Evolutionary conservation across 2,888 invertebrate species (phyloP), one percentile per base, ranked within the genome.

Genomic region (Polietes domitor): DNA sequence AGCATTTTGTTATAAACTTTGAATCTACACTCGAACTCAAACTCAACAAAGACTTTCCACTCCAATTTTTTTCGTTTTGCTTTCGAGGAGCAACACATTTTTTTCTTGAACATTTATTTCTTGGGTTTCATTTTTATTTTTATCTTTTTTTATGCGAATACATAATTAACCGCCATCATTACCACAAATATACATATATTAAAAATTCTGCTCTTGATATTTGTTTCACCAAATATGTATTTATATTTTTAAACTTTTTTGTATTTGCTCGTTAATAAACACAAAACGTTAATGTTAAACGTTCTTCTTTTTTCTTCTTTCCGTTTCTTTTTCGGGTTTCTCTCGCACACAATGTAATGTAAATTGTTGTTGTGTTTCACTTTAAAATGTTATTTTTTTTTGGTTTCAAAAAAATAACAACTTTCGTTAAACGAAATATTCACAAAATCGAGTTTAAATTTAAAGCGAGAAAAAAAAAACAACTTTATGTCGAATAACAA

Each of bases 341-440:
- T 61, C n/a, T 41, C 58, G 6, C 41, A 32, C 63, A 19, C 26
- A 28, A 2, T 63, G 10, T 37, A 65, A 68, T 65, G 37, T 32
- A 32, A 55, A 26, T 72, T 32, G 19, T 19, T 37, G 41, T 70
- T 65, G 32, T 50, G 53, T 71, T 65, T 17, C 24, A 65, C 68
- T 50, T 70, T 68, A 65, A 6, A 47, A 70, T 9, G 17, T 28
- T 0, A 6, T 77, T 43, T 65, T 50, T 50, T 61, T n/a, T 32
- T 76, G 21, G 65, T 47, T 76, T 72, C 19, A 28, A 70, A 47
- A 70, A 65, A 70, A 80, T 76, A 63, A 70, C 41, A 41, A 63
- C 63, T 19, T 78, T 81, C 53, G 50, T 72, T 79, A 37, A 75
- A 79, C 76, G 61, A 79, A 70, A 73, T 43, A 73, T 79, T 73